phyloP scores from a whole-genome alignment of 2,888 invertebrate species.

The Torymus aiolomorphi region DNA sequence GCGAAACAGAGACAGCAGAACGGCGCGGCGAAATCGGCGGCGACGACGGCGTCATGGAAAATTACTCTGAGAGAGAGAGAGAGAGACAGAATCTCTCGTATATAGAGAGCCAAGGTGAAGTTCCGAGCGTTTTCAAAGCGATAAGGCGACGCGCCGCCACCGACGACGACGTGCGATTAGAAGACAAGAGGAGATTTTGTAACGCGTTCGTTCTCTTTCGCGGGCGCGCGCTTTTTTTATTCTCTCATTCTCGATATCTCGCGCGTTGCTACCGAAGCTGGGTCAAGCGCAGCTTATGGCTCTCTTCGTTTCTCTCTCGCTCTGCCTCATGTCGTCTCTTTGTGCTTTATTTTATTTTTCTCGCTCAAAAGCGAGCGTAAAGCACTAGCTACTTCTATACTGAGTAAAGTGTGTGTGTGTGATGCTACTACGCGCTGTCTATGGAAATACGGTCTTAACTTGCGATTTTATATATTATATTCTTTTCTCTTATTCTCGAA shows the following conservation, averaged over 20 bases:
- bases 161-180: slow-evolving; percentile 40
- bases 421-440: too few species aligned
- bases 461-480: too few species aligned
- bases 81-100: slow-evolving; percentile 1
- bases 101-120: slow-evolving; percentile 43
- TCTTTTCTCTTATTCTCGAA: too few species aligned
- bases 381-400: too few species aligned
- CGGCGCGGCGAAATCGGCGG: slow-evolving; percentile 2
- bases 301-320: not conserved
- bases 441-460: too few species aligned
- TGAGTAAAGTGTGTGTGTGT: too few species aligned
- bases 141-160: slow-evolving; percentile 43
- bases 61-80: slow-evolving; percentile 24
- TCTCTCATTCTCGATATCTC: too few species aligned
- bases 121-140: slow-evolving; percentile 52
- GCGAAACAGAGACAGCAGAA: not conserved
- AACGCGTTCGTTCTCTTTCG: not conserved
- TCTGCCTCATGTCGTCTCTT: not conserved
- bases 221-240: not conserved
- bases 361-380: too few species aligned
- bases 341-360: too few species aligned
- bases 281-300: too few species aligned
- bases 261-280: too few species aligned
- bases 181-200: slow-evolving; percentile 47
- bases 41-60: slow-evolving; percentile 46